These are phyloP conservation scores for Tenthredo livida DNA, from an alignment of 2,888 invertebrate genomes.

Conservation along the genomic window DNA sequence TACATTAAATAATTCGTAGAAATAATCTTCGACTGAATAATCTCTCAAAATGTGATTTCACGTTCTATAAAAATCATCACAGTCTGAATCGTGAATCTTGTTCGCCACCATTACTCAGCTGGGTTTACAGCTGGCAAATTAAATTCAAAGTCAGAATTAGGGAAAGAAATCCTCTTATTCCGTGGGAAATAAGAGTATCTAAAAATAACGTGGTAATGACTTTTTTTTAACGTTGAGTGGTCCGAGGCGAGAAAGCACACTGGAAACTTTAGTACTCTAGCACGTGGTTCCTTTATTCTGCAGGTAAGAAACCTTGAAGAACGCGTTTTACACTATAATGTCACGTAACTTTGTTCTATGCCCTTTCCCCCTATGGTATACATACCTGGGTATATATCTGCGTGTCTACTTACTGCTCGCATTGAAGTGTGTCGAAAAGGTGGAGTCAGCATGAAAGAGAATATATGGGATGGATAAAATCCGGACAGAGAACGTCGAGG, in stretches of 20 bases:
- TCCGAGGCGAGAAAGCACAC: slow-evolving; percentile 39
- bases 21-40: not conserved
- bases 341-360: slow-evolving; percentile 29
- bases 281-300: slow-evolving; percentile 22
- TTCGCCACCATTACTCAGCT: not conserved
- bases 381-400: not conserved
- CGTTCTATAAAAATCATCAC: not conserved
- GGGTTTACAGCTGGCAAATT: slow-evolving; percentile 7
- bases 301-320: slow-evolving; percentile 17
- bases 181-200: slow-evolving; percentile 15
- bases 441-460: not conserved
- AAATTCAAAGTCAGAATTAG: not conserved
- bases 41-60: not conserved
- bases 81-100: not conserved
- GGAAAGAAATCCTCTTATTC: slow-evolving; percentile 26
- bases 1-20: not conserved
- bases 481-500: not conserved
- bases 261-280: slow-evolving; percentile 38
- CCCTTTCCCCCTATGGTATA: not conserved
- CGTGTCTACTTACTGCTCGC: not conserved
- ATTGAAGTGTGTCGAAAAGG: slow-evolving; percentile 32
- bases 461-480: slow-evolving; percentile 6
- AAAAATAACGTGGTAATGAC: slow-evolving; percentile 30
- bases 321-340: slow-evolving; percentile 18
- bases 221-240: slow-evolving; percentile 22